phyloP scores from a whole-genome alignment of 2,888 invertebrate genomes.

The Sialis fuliginosa region DNA sequence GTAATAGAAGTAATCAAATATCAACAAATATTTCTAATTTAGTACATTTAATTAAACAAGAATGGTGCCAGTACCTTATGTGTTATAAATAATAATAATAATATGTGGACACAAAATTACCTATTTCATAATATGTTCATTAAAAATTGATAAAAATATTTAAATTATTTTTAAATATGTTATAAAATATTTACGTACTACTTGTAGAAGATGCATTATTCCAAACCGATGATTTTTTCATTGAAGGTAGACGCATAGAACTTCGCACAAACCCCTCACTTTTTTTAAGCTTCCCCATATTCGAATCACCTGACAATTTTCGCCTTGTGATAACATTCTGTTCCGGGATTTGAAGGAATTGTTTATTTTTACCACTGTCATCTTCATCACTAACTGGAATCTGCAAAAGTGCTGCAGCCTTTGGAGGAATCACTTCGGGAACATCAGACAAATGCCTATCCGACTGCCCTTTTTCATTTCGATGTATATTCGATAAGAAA shows the following conservation, averaged over 20 bases:
- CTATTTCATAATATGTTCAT: no score
- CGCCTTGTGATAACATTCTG: slow-evolving; percentile 24
- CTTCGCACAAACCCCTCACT: slow-evolving; percentile 18
- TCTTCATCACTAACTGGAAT: slow-evolving; percentile 26
- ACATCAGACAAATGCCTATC: slow-evolving; percentile 16
- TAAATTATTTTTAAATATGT: no score
- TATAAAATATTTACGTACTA: neutral
- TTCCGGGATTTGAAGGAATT: slow-evolving; percentile 20
- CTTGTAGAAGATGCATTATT: slow-evolving; percentile 4
- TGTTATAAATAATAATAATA: no score
- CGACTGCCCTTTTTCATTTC: slow-evolving; percentile 12
- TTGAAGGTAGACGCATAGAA: slow-evolving; percentile 17
- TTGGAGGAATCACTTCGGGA: slow-evolving; percentile 37
- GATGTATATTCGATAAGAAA: slow-evolving; percentile 10
- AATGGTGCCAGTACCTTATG: no score
- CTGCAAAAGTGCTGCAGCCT: slow-evolving; percentile 41
- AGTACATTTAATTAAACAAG: no score
- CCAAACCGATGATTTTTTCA: neutral
- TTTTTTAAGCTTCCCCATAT: neutral
- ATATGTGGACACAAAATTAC: no score
- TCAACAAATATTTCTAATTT: no score
- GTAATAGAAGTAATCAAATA: no score
- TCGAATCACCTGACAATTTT: slow-evolving; percentile 1
- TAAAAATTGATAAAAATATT: no score
- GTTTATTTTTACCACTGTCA: slow-evolving; percentile 12